Base-by-base conservation (phyloP, 2,888 invertebrate genomes). In the Plebejus argus region DNA sequence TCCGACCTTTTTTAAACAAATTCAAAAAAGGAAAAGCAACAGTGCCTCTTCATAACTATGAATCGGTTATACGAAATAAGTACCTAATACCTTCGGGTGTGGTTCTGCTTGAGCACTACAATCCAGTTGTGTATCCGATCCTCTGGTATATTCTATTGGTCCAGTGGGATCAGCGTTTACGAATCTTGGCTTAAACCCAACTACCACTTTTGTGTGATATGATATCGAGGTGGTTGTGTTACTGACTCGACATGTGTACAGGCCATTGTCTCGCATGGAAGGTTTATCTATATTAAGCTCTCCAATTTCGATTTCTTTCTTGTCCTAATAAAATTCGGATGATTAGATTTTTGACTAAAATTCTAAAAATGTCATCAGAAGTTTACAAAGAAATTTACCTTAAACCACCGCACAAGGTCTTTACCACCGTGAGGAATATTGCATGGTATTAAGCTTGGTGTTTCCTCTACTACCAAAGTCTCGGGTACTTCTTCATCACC, bases 51-150 rank as follows among this genome's bases (percentile, higher is more conserved):
- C 53, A 53, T 18, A 15, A 53, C 15, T 49, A 45, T 45, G 8
- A 12, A 4, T 18, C 53, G 53, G 18, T 53, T 18, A 18, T 18
- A 18, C 5, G 4, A 53, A 53, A 53, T 5, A 18, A 53, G 39
- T 33, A 28, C 28, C 28, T 28, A n/a, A 20, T 72, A 79, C 79
- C 6, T 10, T 61, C 8, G 79, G 77, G 2, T 33, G n/a, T 49
- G 79, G 79, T 4, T 45, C 15, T 2, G 78, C 79, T 39, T 53
- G 70, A 33, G 79, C 79, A 45, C 66, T 56, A 56, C 79, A 79
- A 39, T 77, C 77, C 20, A 79, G 77, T 15, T n/a, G n/a, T n/a
- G 23, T 70, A 45, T 6, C 15, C n/a, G 76, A 39, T 35, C 72
- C 78, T 71, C 76, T 78, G 6, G 28, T 18, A 72, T 45, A 79